Evolutionary conservation across 2,888 invertebrate genomes (phyloP).

Genomic region (Fabriciana adippe): DNA sequence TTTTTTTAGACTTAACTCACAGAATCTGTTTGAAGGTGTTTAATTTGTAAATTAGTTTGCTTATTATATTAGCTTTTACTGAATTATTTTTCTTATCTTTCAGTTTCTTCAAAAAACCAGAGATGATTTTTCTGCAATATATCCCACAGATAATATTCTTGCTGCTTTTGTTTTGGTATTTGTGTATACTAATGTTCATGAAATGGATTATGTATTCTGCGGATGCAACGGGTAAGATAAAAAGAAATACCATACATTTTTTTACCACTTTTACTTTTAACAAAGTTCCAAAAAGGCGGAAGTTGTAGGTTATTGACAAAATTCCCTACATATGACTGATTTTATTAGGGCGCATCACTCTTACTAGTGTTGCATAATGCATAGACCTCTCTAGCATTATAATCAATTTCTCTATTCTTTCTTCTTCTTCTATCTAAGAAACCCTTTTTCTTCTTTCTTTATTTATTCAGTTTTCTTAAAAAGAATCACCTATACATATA

Average conservation of each 20-base stretch:
- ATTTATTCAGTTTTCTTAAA: no score
- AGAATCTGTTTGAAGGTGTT: no score
- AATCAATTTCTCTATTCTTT: no score
- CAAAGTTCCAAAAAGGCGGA: neutral
- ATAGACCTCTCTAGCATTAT: no score
- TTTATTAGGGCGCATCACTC: no score
- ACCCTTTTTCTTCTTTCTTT: no score
- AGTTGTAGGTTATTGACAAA: no score
- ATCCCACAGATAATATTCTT: slow-evolving; percentile 87
- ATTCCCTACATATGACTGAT: no score
- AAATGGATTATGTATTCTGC: slow-evolving; percentile 86
- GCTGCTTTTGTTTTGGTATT: slow-evolving; percentile 85
- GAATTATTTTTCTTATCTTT: slow-evolving; percentile 39
- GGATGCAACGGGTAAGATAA: slow-evolving; percentile 56
- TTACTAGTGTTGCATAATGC: no score
- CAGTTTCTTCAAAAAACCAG: slow-evolving; percentile 76
- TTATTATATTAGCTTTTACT: slow-evolving; percentile 6
- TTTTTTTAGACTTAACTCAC: no score
- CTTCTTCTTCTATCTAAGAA: no score
- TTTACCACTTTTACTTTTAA: neutral
- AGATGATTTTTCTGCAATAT: slow-evolving; percentile 84
- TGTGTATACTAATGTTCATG: slow-evolving; percentile 85
- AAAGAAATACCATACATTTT: neutral
- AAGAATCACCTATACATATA: no score
- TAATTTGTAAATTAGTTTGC: neutral